Conservation (phyloP, 1,140 invertebrate genomes). For the Aphis craccivora region DNA sequence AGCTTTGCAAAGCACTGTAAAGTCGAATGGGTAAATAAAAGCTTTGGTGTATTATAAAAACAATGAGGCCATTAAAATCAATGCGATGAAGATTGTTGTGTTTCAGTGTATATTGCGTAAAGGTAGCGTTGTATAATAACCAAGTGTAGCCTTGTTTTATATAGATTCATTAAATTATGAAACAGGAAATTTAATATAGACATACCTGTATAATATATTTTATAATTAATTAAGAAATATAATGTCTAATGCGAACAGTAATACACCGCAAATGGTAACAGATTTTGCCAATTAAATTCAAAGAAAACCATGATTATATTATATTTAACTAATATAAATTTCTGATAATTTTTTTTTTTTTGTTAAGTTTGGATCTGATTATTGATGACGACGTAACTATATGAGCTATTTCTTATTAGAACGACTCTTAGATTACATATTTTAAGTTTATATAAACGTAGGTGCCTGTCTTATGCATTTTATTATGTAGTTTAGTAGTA, state of each 20-base stretch:
- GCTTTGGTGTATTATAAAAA: not conserved
- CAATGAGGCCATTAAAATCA: not conserved
- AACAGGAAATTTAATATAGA: not conserved
- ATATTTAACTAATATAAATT: not conserved
- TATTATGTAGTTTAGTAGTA: not conserved
- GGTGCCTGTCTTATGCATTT: no score
- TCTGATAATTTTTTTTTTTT: not conserved
- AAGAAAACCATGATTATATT: not conserved
- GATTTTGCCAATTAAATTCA: not conserved
- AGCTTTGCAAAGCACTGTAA: no score
- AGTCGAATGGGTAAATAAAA: no score
- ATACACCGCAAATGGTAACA: not conserved
- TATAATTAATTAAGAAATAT: not conserved
- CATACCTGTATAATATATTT: not conserved
- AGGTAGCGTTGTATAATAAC: not conserved
- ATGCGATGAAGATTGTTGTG: not conserved
- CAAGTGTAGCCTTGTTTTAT: not conserved
- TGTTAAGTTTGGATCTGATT: not conserved
- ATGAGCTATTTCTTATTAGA: not conserved
- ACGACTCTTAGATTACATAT: not conserved
- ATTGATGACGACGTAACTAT: not conserved
- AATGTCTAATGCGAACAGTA: not conserved
- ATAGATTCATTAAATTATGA: no score
- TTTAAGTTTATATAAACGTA: no score
- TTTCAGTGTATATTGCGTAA: not conserved